These are phyloP conservation scores for Lacerta viridis DNA, from an alignment of 2,797 vertebrate genomes.

Conservation along the genomic window DNA sequence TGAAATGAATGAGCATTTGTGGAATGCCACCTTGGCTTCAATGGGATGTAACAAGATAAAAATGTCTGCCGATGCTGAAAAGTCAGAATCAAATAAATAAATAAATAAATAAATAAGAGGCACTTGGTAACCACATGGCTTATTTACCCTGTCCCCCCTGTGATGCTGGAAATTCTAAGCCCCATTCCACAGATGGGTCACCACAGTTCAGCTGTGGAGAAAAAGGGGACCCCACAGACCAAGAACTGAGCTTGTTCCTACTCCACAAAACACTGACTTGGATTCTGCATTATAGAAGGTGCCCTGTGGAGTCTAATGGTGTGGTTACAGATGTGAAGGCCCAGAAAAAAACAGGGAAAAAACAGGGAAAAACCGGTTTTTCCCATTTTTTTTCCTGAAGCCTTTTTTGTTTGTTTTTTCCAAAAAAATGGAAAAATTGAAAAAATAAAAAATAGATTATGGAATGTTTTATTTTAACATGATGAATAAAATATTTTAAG, in stretches of 20 bases:
- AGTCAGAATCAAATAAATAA: no score
- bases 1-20: not conserved
- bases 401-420: no score
- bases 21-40: not conserved
- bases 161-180: not conserved
- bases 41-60: not conserved
- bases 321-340: no score
- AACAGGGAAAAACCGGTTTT: no score
- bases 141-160: not conserved
- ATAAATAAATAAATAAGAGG: no score
- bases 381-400: no score
- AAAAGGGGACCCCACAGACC: not conserved
- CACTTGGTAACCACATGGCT: not conserved
- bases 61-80: not conserved
- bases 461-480: no score
- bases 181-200: not conserved
- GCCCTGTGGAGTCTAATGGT: no score
- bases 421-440: no score
- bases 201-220: not conserved
- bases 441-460: no score
- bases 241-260: not conserved
- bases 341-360: no score
- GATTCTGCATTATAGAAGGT: not conserved
- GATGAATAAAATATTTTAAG: no score
- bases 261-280: not conserved